phyloP scores from a whole-genome alignment of 2,797 vertebrate species.

The Aldrovandia affinis region DNA sequence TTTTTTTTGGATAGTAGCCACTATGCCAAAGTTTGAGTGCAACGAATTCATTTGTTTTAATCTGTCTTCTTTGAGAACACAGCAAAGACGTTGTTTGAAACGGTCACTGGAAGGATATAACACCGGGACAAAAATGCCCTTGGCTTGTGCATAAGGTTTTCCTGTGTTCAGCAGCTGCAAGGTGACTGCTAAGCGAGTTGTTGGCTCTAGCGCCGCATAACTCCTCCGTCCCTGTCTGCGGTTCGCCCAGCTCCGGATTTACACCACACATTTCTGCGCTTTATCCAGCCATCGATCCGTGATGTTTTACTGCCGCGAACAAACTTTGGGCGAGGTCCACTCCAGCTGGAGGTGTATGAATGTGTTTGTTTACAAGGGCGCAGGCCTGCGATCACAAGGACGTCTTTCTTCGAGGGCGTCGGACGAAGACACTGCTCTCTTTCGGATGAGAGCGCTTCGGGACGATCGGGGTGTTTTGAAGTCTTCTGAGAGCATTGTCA shows the following conservation, averaged over 20 bases:
- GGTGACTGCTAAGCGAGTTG: constrained; percentile 22
- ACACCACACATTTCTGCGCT: background rate
- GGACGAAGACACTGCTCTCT: background rate
- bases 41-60: no score
- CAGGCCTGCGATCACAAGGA: background rate
- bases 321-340: background rate
- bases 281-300: background rate
- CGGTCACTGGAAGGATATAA: background rate
- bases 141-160: background rate
- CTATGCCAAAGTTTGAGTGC: no score
- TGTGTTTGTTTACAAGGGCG: constrained; percentile 10
- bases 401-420: background rate
- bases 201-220: background rate
- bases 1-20: no score
- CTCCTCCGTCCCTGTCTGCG: background rate
- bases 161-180: constrained; percentile 1
- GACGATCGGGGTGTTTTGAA: background rate
- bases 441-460: background rate
- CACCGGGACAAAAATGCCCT: background rate
- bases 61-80: no score
- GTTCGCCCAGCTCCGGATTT: background rate
- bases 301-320: background rate
- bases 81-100: background rate
- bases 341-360: background rate
- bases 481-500: background rate